A percentile compares a stretch with the other conserved stretches of the same genome.
Evolutionary conservation across 2,797 vertebrate species (phyloP).

Genomic region (Halcyon leucocephala): DNA sequence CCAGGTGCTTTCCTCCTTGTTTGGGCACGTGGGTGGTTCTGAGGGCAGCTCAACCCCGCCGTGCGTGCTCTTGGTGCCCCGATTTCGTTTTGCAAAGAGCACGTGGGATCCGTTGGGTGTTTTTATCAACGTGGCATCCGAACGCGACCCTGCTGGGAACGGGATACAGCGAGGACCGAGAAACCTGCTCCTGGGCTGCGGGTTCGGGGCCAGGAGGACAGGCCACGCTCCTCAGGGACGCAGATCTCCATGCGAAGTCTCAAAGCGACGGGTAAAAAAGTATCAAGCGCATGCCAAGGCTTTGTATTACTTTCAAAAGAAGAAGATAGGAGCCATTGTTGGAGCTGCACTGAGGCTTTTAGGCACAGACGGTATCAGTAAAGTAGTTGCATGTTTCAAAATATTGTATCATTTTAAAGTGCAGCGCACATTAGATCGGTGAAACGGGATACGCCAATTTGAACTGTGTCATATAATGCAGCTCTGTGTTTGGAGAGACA

Average conservation of each 20-base stretch:
- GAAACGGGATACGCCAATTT: conserved; percentile 77
- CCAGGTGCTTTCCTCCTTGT: rapidly evolving
- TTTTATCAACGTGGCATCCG: rapidly evolving
- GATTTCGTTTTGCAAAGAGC: rapidly evolving
- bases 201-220: not conserved
- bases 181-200: rapidly evolving
- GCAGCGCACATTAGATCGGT: conserved; percentile 58
- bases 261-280: not conserved
- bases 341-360: not conserved
- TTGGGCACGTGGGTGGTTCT: rapidly evolving
- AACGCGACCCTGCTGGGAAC: rapidly evolving
- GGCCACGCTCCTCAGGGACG: not conserved
- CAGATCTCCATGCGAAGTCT: not conserved
- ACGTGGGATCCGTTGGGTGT: rapidly evolving
- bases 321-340: not conserved
- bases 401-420: conserved; percentile 64
- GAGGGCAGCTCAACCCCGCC: not conserved
- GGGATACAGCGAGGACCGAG: rapidly evolving
- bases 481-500: conserved; percentile 89
- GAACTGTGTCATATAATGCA: conserved; percentile 84
- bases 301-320: conserved; percentile 28
- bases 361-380: conserved; percentile 61
- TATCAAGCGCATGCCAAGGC: not conserved
- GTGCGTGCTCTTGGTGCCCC: rapidly evolving
- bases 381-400: conserved; percentile 57